phyloP scores from a whole-genome alignment of 2,888 invertebrate genomes.

The Synergus umbraculus region DNA sequence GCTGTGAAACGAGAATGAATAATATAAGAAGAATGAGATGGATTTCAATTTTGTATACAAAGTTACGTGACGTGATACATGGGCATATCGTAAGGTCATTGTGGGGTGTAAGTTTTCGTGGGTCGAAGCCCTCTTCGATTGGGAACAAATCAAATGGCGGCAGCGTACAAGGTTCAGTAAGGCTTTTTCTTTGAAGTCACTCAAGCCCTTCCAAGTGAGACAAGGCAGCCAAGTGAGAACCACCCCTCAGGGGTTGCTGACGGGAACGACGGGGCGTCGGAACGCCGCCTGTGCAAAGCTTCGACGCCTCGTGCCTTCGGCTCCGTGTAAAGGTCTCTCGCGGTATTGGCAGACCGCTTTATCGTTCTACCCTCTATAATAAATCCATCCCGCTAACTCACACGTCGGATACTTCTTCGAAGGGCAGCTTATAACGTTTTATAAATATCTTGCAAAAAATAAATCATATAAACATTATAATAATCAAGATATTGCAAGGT shows the following conservation, averaged over 20 bases:
- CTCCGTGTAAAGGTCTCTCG: conserved; percentile 65
- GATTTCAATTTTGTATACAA: conserved; percentile 48
- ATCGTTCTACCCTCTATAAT: conserved; percentile 30
- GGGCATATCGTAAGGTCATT: background rate
- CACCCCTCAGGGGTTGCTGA: conserved; percentile 63
- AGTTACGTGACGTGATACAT: conserved; percentile 30
- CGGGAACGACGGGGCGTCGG: conserved; percentile 56
- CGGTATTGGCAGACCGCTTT: conserved; percentile 43
- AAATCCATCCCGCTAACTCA: conserved; percentile 28
- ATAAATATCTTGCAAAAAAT: conserved; percentile 1
- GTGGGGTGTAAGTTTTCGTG: conserved; percentile 52
- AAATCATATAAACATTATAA: background rate
- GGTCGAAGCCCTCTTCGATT: conserved; percentile 59
- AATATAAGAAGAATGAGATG: conserved; percentile 54
- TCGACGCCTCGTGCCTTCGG: conserved; percentile 68
- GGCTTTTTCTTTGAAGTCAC: conserved; percentile 71
- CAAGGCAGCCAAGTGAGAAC: conserved; percentile 67
- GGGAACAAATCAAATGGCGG: conserved; percentile 69
- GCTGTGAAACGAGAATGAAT: conserved; percentile 45
- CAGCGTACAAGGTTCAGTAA: conserved; percentile 61
- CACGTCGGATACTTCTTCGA: background rate
- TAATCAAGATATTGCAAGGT: background rate
- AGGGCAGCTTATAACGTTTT: background rate
- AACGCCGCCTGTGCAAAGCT: conserved; percentile 64
- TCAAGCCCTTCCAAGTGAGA: conserved; percentile 63